These are phyloP conservation scores for Protosalanx chinensis DNA, from an alignment of 2,797 vertebrate species.

Conservation along the genomic window DNA sequence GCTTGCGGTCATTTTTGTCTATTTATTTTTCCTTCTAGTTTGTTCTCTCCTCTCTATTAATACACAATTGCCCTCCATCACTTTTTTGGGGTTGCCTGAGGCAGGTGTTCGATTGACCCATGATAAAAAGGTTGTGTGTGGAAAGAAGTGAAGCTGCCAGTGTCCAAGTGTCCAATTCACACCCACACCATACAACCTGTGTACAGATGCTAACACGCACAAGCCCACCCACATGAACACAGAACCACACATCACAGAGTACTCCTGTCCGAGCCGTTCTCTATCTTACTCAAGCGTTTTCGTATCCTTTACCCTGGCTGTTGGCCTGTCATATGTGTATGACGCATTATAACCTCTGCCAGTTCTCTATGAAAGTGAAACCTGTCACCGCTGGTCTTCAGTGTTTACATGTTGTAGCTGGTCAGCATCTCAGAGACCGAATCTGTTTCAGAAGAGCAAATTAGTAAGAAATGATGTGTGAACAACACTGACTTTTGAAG, in stretches of 20 bases:
- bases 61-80: background rate
- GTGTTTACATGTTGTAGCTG: too few species aligned
- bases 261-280: slow-evolving; percentile 35
- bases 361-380: too few species aligned
- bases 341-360: too few species aligned
- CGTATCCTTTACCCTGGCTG: background rate
- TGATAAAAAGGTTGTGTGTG: background rate
- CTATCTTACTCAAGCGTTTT: background rate
- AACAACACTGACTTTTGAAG: too few species aligned
- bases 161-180: slow-evolving; percentile 7
- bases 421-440: too few species aligned
- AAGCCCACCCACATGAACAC: slow-evolving; percentile 17
- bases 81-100: background rate
- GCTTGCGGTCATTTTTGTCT: too few species aligned
- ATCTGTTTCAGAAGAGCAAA: too few species aligned
- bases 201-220: background rate
- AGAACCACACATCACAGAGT: slow-evolving; percentile 38
- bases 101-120: slow-evolving; percentile 8
- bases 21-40: slow-evolving; percentile 3
- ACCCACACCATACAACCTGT: slow-evolving; percentile 17
- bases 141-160: slow-evolving; percentile 1
- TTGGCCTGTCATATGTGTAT: background rate
- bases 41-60: background rate
- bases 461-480: too few species aligned
- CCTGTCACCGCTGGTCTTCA: too few species aligned